A percentile compares a stretch with the other conserved stretches of the same genome.
These are phyloP conservation scores for Formica exsecta DNA, from an alignment of 1,140 invertebrate genomes.

Conservation along the genomic window DNA sequence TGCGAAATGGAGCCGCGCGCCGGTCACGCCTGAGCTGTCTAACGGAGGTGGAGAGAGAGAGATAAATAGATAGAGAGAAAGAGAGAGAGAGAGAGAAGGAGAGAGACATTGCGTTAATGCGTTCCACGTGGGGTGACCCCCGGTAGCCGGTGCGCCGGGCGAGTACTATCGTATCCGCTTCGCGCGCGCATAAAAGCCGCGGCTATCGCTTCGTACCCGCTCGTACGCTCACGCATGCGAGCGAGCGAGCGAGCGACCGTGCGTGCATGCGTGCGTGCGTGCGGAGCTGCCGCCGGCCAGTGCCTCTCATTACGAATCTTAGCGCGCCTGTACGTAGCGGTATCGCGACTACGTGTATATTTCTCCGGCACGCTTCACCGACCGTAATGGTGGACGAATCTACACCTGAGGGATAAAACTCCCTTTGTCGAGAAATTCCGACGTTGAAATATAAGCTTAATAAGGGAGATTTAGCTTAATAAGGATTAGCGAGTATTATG, in stretches of 20 bases:
- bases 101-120: constrained; percentile 74
- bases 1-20: constrained; percentile 70
- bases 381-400: constrained; percentile 57
- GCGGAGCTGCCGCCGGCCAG: constrained; percentile 44
- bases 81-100: constrained; percentile 52
- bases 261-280: constrained; percentile 16
- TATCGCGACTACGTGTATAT: constrained; percentile 65
- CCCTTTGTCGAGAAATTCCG: not conserved
- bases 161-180: constrained; percentile 67
- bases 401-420: constrained; percentile 8
- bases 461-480: not conserved
- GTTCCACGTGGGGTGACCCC: constrained; percentile 77
- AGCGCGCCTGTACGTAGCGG: constrained; percentile 79
- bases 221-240: not conserved
- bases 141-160: constrained; percentile 71
- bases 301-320: constrained; percentile 78
- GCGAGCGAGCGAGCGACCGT: not conserved
- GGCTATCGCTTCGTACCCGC: constrained; percentile 42
- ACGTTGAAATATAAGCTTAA: not conserved
- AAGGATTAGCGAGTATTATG: not conserved
- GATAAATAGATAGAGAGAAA: constrained; percentile 32
- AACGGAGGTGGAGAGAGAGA: constrained; percentile 68
- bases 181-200: constrained; percentile 60
- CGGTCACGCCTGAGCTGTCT: constrained; percentile 75
- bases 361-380: constrained; percentile 72